phyloP scores from a whole-genome alignment of 2,113 vertebrate species.

The Suncus etruscus region DNA sequence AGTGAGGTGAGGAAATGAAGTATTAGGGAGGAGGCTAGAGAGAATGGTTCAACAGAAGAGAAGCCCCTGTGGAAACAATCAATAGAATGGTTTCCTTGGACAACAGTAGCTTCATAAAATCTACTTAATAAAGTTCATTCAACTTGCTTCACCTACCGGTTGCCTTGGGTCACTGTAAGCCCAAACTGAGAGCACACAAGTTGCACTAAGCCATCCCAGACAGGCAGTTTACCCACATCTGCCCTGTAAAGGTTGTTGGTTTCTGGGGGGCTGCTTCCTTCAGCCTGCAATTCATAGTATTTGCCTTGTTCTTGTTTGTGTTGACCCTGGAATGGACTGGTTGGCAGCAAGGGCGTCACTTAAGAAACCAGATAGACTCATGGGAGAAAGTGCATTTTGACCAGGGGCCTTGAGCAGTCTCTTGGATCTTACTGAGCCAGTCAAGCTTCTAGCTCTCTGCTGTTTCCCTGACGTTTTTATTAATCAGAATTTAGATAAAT shows the following conservation, averaged over 20 bases:
- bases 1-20: conserved; percentile 25
- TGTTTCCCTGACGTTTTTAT: too few relatives aligned
- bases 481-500: too few relatives aligned
- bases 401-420: too few relatives aligned
- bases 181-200: neutral
- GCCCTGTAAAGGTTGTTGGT: conserved; percentile 25
- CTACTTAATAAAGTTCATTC: conserved; percentile 66
- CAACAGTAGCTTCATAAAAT: conserved; percentile 65
- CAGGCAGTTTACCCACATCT: conserved; percentile 70
- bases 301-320: too few relatives aligned
- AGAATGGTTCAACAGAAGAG: conserved; percentile 44
- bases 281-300: too few relatives aligned
- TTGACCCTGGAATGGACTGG: too few relatives aligned
- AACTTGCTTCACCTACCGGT: conserved; percentile 57
- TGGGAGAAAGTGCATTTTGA: too few relatives aligned
- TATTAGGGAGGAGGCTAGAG: neutral
- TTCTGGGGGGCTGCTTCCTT: too few relatives aligned
- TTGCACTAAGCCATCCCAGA: conserved; percentile 17
- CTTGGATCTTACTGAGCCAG: too few relatives aligned
- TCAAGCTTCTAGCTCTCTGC: too few relatives aligned
- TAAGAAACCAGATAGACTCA: too few relatives aligned
- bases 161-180: conserved; percentile 75
- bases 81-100: conserved; percentile 28
- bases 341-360: too few relatives aligned
- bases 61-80: conserved; percentile 48